Evolutionary conservation across 2,797 vertebrate species (phyloP).

Genomic region (Tinamus major): DNA sequence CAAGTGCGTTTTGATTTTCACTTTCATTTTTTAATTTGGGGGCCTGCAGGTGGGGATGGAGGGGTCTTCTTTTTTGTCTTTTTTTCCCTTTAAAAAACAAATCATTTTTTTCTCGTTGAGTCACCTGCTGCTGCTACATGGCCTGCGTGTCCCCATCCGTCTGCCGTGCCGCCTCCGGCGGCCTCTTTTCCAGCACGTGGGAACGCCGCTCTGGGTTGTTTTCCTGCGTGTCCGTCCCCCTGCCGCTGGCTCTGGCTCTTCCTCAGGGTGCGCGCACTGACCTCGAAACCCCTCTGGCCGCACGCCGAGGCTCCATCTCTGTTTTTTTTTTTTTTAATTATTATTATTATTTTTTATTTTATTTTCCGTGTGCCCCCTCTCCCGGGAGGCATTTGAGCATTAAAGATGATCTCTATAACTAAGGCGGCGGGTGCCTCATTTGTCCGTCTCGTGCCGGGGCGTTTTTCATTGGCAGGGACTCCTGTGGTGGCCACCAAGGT

Average conservation of each 20-base stretch:
- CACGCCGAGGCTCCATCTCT: accelerated
- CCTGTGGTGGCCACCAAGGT: background rate
- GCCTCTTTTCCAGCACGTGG: background rate
- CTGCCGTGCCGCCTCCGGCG: background rate
- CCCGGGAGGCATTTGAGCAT: background rate
- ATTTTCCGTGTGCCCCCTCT: background rate
- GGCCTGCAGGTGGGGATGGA: background rate
- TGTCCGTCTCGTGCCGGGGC: background rate
- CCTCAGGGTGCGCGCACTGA: conserved; percentile 43
- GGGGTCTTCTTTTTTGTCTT: background rate
- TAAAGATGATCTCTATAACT: conserved; percentile 25
- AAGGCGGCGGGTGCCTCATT: background rate
- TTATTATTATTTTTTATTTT: too few species aligned
- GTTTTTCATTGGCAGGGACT: background rate
- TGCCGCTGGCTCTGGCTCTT: too few species aligned
- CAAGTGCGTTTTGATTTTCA: background rate
- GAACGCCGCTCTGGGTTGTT: background rate
- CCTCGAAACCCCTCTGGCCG: accelerated
- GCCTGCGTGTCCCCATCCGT: background rate
- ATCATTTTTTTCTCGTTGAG: background rate
- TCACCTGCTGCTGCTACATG: conserved; percentile 77
- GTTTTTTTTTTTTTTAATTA: too few species aligned
- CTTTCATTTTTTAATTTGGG: background rate
- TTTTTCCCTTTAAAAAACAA: background rate
- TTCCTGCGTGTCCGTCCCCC: background rate